These are phyloP conservation scores for Dicrostonyx torquatus DNA, from an alignment of 2,797 vertebrate genomes.

Conservation along the genomic window DNA sequence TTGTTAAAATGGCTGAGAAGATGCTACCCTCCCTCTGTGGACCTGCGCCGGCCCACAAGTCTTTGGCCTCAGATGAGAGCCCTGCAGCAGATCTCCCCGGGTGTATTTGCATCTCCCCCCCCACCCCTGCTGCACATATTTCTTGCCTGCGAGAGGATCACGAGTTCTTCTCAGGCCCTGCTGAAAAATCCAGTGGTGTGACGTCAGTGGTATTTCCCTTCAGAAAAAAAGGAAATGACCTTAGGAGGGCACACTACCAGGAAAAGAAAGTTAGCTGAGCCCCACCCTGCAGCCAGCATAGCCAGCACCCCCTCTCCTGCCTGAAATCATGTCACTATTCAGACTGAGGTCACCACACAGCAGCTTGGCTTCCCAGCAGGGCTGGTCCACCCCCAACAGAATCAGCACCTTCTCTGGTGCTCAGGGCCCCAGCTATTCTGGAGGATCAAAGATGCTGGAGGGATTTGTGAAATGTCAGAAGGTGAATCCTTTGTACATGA, in stretches of 20 bases:
- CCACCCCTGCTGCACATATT: too few relatives aligned
- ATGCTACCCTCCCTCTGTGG: background rate
- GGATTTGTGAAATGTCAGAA: background rate
- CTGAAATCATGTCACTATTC: background rate
- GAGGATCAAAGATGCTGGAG: background rate
- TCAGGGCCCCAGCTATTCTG: fast-evolving
- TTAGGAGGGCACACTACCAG: slow-evolving; percentile 24
- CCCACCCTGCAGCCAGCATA: slow-evolving; percentile 27
- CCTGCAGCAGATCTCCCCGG: background rate
- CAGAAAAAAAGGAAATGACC: slow-evolving; percentile 80
- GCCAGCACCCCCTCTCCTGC: background rate
- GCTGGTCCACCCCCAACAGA: background rate
- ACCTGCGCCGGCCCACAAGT: background rate
- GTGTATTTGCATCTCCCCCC: background rate
- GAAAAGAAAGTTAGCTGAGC: slow-evolving; percentile 72
- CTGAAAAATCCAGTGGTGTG: slow-evolving; percentile 70
- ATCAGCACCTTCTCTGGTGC: background rate
- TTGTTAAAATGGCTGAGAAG: background rate
- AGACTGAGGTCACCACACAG: background rate
- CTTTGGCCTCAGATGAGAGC: background rate
- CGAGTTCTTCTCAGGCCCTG: slow-evolving; percentile 3
- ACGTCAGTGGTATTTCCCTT: slow-evolving; percentile 80
- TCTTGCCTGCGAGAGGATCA: background rate
- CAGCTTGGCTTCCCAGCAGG: background rate
- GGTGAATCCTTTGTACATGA: background rate